Conservation (phyloP, 2,797 vertebrate species). For the Macropus fuliginosus region DNA sequence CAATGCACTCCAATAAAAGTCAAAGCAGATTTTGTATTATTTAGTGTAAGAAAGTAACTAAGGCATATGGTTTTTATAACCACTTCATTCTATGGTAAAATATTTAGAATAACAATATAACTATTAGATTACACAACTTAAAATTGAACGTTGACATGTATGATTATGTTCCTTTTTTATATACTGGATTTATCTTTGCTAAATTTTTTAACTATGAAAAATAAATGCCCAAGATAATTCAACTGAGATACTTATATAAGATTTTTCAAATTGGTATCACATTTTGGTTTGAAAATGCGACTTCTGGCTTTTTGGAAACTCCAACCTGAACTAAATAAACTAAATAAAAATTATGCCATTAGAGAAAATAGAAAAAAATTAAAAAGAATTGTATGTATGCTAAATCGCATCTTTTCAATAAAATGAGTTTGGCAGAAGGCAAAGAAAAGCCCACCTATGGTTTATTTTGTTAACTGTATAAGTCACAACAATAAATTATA, state of each 20-base stretch:
- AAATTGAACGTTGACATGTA: slow-evolving; percentile 43
- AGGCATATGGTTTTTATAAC: slow-evolving; percentile 52
- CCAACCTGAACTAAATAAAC: neutral
- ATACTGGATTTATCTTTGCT: slow-evolving; percentile 48
- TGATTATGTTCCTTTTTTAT: slow-evolving; percentile 44
- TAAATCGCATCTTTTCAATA: neutral
- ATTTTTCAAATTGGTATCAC: slow-evolving; percentile 43
- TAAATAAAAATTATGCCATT: slow-evolving; percentile 52
- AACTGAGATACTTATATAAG: slow-evolving; percentile 4
- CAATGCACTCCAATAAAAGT: slow-evolving; percentile 41
- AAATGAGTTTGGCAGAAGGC: slow-evolving; percentile 25
- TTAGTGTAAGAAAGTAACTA: slow-evolving; percentile 52
- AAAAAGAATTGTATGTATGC: neutral
- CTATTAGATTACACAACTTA: neutral
- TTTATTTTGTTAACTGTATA: slow-evolving; percentile 46
- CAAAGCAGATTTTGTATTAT: slow-evolving; percentile 13
- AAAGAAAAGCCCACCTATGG: slow-evolving; percentile 58
- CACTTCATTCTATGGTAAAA: slow-evolving; percentile 52
- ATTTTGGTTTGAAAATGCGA: slow-evolving; percentile 59
- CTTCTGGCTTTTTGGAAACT: neutral
- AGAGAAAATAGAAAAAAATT: slow-evolving; percentile 47
- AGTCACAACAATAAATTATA: neutral
- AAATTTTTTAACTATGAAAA: slow-evolving; percentile 69
- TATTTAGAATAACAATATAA: slow-evolving; percentile 56
- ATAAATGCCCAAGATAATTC: slow-evolving; percentile 45